These are phyloP conservation scores for Orchesella flavescens DNA, from an alignment of 2,888 invertebrate species.

Conservation along the genomic window DNA sequence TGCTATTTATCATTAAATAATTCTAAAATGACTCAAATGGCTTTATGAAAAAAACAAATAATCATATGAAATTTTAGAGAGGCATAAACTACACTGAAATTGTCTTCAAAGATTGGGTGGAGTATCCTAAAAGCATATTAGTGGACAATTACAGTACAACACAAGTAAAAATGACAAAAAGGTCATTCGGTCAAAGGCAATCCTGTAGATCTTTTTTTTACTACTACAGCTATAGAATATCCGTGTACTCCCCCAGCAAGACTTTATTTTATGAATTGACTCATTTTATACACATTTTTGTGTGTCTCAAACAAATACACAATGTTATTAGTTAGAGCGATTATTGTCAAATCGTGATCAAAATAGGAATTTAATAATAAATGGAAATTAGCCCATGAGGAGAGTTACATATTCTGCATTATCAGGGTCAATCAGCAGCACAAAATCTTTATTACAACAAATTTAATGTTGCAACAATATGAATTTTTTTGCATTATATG, in stretches of 20 bases:
- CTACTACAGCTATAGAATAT: no score
- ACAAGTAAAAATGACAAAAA: neutral
- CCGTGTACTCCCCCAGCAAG: no score
- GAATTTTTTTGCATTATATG: neutral
- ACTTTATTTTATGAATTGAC: neutral
- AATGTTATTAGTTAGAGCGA: slow-evolving; percentile 3
- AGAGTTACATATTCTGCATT: neutral
- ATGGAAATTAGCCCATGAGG: neutral
- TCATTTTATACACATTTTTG: neutral
- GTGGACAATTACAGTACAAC: no score
- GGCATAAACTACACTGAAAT: neutral
- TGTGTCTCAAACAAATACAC: no score
- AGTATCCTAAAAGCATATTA: neutral
- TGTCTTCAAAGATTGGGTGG: neutral
- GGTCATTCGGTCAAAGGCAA: slow-evolving; percentile 7
- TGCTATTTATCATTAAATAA: neutral
- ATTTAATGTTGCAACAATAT: no score
- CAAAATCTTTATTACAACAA: no score
- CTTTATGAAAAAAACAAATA: neutral
- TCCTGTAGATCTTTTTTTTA: no score
- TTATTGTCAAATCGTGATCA: slow-evolving; percentile 47
- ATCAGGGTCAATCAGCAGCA: neutral
- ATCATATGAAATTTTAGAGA: neutral
- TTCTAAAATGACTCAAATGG: neutral
- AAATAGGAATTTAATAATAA: slow-evolving; percentile 38